Evolutionary conservation across 2,888 invertebrate genomes (phyloP), one percentile per base, ranked within the genome.

Genomic region (Rhopalosiphum nymphaeae): DNA sequence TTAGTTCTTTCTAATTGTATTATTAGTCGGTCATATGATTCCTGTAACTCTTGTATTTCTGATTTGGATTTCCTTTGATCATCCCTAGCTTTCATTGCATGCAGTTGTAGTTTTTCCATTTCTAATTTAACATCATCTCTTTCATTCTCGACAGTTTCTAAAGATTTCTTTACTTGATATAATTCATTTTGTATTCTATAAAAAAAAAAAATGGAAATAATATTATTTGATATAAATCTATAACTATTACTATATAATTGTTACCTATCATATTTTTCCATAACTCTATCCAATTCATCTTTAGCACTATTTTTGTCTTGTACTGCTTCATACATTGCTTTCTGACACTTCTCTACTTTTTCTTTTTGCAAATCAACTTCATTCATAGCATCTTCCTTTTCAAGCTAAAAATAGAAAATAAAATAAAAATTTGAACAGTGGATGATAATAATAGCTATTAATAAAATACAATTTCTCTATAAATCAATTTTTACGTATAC

Each of bases 221-320:
- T 90, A 89, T 26, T 78, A 36, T 42, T 88, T 42, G 3, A 16
- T 36, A 94, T 94, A 95, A 53, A 26, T 88, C 88, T 67, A n/a
- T 85, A n/a, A 56, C 2, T 84, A 46, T 49, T 67, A 49, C n/a
- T 10, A 29, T 56, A 56, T 42, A 49, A 85, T 85, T 13, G 16
- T 85, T 96, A 97, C 98, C 98, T 97, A 96, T 98, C 98, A 96
- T 98, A 98, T 96, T 98, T 98, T 96, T 98, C 98, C 95, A 98
- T 96, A 97, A 98, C 97, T 96, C 98, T 98, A 96, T 98, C 98
- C 96, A 98, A 98, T 96, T 99, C 98, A 96, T 98, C 98, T 96
- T 98, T 98, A 95, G 98, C 97, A 92, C 97, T 97, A 95, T 98
- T 98, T 95, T 98, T 97, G 95, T 99, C 98, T 95, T 98, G 98